Percentiles rank a stretch among this genome's conserved stretches.
These are phyloP conservation scores for Tipula confusa DNA, from an alignment of 2,888 invertebrate species.

Conservation along the genomic window DNA sequence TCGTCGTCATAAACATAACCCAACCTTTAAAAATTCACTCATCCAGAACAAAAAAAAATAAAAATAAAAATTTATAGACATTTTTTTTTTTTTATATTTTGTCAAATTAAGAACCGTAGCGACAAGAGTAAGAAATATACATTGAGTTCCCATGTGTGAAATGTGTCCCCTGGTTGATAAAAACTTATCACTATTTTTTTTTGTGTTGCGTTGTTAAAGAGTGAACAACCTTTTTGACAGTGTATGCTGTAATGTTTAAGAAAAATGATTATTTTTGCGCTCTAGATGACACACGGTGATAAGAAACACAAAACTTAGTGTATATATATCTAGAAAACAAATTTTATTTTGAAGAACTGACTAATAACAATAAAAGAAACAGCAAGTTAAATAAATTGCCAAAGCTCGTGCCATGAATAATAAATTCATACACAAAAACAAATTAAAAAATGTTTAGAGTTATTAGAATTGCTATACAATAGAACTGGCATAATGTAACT, in stretches of 20 bases:
- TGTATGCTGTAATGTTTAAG: background rate
- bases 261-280: background rate
- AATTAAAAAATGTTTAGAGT: background rate
- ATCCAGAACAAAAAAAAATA: constrained; percentile 3
- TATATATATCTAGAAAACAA: no score
- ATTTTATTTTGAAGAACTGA: background rate
- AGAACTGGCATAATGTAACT: background rate
- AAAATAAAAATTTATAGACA: background rate
- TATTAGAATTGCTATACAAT: background rate
- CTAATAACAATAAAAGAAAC: constrained; percentile 15
- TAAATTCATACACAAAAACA: background rate
- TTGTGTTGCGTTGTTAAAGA: background rate
- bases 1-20: no score
- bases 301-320: background rate
- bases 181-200: background rate
- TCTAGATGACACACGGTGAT: background rate
- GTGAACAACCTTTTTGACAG: background rate
- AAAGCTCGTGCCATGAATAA: constrained; percentile 5
- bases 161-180: constrained; percentile 17
- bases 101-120: background rate
- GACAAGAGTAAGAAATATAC: background rate
- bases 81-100: background rate
- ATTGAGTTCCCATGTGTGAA: constrained; percentile 20
- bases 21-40: constrained; percentile 17
- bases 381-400: background rate